These are phyloP conservation scores for Erpobdella octoculata DNA, from an alignment of 2,888 invertebrate genomes.

Conservation along the genomic window DNA sequence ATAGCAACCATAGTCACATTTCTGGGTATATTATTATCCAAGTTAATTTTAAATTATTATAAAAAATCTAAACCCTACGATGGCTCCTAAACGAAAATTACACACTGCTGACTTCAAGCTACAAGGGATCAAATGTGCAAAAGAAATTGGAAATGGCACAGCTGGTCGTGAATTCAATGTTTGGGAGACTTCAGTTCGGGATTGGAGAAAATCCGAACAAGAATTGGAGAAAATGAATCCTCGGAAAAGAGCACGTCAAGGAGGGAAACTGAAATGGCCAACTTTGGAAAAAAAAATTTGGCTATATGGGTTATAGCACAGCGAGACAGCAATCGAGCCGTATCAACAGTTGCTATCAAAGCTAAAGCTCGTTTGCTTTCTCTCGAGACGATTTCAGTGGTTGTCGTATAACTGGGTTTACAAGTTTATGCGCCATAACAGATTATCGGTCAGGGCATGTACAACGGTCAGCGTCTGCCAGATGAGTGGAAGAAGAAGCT, in stretches of 20 bases:
- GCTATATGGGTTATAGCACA: neutral
- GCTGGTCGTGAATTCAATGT: neutral
- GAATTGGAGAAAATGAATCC: neutral
- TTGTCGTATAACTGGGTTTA: neutral
- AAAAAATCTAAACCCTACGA: no score
- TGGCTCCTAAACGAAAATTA: neutral
- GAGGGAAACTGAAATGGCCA: neutral
- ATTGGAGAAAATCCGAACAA: slow-evolving; percentile 6
- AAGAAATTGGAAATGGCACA: neutral
- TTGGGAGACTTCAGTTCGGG: neutral
- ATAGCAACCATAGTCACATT: no score
- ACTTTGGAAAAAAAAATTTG: slow-evolving; percentile 3
- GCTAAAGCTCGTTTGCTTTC: neutral
- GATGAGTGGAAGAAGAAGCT: neutral
- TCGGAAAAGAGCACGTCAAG: neutral
- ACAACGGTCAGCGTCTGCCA: neutral
- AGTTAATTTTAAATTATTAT: no score
- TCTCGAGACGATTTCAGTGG: neutral
- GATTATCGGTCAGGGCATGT: neutral
- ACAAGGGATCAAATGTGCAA: neutral
- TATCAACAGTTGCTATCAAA: neutral
- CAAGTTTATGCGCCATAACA: slow-evolving; percentile 22
- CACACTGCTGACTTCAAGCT: neutral
- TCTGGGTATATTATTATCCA: no score
- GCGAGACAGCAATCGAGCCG: neutral